These are phyloP conservation scores for Aleiodes testaceus DNA, from an alignment of 2,888 invertebrate species.

Conservation along the genomic window DNA sequence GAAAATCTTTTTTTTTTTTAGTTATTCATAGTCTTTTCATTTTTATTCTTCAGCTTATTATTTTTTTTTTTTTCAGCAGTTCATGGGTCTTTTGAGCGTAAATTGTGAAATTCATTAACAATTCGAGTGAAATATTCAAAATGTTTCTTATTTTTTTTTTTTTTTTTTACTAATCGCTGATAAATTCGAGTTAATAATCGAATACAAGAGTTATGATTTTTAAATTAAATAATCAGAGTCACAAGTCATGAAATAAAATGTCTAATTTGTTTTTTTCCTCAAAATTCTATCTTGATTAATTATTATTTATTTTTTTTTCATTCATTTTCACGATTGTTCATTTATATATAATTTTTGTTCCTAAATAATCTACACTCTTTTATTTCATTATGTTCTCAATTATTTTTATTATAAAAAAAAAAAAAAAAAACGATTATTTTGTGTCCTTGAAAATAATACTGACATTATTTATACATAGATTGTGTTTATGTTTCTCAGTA, in stretches of 20 bases:
- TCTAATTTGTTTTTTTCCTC: slow-evolving; percentile 26
- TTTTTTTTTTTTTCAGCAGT: slow-evolving; percentile 1
- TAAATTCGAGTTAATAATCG: slow-evolving; percentile 19
- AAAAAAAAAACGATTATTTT: too few relatives aligned
- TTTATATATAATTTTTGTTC: slow-evolving; percentile 8
- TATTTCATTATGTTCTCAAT: neutral
- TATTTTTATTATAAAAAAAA: neutral
- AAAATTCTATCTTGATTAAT: slow-evolving; percentile 4
- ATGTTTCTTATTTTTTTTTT: slow-evolving; percentile 26
- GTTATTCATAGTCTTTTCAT: slow-evolving; percentile 2
- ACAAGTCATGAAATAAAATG: slow-evolving; percentile 34
- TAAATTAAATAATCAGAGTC: slow-evolving; percentile 35
- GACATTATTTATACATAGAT: slow-evolving; percentile 19
- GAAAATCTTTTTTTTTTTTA: neutral
- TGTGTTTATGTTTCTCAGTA: neutral
- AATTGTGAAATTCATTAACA: slow-evolving; percentile 18
- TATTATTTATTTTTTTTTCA: neutral
- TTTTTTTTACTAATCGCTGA: slow-evolving; percentile 35
- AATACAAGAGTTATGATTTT: slow-evolving; percentile 36
- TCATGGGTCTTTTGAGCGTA: neutral
- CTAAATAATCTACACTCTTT: slow-evolving; percentile 1
- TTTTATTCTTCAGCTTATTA: slow-evolving; percentile 4
- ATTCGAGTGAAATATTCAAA: slow-evolving; percentile 5
- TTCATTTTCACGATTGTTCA: slow-evolving; percentile 13
- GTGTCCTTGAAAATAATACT: slow-evolving; percentile 15